These are phyloP conservation scores for Erythrocebus patas DNA, from an alignment of 2,113 vertebrate genomes.

Conservation along the genomic window DNA sequence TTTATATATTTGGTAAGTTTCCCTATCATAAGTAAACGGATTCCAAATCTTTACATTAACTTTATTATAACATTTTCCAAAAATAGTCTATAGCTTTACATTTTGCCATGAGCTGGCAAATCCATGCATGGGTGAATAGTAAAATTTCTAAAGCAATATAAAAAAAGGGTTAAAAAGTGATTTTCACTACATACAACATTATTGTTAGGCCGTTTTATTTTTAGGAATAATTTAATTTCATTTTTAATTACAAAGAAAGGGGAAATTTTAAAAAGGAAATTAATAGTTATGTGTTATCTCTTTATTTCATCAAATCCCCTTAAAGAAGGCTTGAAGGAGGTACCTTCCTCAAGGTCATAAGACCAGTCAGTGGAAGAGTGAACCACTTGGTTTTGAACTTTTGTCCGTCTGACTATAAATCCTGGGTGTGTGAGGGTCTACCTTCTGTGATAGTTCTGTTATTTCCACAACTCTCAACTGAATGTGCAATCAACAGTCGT, in stretches of 20 bases:
- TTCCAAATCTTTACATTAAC: background rate
- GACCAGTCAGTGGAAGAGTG: background rate
- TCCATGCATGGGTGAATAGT: background rate
- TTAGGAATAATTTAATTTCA: slow-evolving; percentile 36
- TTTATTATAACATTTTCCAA: slow-evolving; percentile 6
- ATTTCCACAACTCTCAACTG: background rate
- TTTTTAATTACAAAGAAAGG: background rate
- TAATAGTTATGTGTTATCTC: background rate
- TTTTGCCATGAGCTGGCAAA: background rate
- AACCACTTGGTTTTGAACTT: slow-evolving; percentile 2
- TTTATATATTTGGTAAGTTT: background rate
- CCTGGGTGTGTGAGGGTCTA: background rate
- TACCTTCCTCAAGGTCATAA: background rate
- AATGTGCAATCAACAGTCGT: background rate
- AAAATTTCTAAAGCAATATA: background rate
- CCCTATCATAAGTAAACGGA: background rate
- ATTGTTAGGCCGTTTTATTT: background rate
- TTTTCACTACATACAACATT: background rate
- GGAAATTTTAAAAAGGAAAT: background rate
- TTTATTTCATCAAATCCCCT: slow-evolving; percentile 26
- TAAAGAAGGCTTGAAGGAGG: background rate
- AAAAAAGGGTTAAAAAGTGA: background rate
- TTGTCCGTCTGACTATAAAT: background rate
- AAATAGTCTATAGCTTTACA: background rate
- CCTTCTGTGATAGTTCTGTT: background rate